Conservation (phyloP, 2,113 vertebrate genomes). For the Pungitius pungitius region DNA sequence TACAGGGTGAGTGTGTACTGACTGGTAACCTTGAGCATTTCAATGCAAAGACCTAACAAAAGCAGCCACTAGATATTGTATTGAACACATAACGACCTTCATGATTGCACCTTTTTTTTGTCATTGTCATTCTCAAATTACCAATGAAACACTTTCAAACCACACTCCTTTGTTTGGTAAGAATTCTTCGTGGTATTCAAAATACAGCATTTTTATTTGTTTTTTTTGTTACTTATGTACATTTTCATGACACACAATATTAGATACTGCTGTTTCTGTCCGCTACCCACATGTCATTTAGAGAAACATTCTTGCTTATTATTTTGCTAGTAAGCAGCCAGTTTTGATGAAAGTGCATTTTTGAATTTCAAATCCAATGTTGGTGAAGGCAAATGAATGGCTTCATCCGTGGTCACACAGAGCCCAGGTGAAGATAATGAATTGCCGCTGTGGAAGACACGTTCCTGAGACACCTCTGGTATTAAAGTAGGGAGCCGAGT, state of each 20-base stretch:
- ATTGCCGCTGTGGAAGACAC: slow-evolving; percentile 71
- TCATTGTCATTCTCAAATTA: neutral
- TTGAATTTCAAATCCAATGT: slow-evolving; percentile 50
- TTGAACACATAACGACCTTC: neutral
- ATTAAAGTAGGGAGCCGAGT: slow-evolving; percentile 68
- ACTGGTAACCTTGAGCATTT: neutral
- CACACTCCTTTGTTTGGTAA: neutral
- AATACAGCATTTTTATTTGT: neutral
- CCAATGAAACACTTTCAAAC: neutral
- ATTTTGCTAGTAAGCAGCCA: slow-evolving; percentile 30
- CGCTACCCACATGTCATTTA: slow-evolving; percentile 31
- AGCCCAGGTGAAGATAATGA: slow-evolving; percentile 75
- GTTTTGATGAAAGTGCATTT: slow-evolving; percentile 77
- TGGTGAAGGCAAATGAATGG: slow-evolving; percentile 70
- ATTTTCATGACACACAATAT: neutral
- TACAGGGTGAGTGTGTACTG: slow-evolving; percentile 1
- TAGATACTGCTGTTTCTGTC: slow-evolving; percentile 1
- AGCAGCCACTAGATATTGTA: neutral
- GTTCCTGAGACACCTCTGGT: slow-evolving; percentile 66
- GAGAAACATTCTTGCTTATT: slow-evolving; percentile 36
- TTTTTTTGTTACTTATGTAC: slow-evolving; percentile 2
- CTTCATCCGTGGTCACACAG: slow-evolving; percentile 66
- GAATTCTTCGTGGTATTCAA: too few relatives aligned
- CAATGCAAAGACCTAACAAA: neutral
- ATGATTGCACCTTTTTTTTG: neutral